Percentiles rank a stretch among this genome's conserved stretches.
Conservation (phyloP, 2,888 invertebrate species). For the Chalcosyrphus nemorum region DNA sequence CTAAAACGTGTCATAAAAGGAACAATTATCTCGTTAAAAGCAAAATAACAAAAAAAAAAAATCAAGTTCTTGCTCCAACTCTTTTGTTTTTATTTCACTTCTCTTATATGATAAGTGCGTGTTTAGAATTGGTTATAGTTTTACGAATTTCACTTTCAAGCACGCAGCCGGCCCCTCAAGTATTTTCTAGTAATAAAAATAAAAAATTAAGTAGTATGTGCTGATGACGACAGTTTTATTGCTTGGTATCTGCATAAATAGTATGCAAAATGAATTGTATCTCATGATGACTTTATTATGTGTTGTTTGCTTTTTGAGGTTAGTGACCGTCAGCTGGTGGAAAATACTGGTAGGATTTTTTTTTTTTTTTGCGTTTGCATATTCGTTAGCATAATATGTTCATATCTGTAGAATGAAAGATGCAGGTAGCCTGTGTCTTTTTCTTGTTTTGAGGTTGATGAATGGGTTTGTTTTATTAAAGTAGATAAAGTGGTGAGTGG, state of each 20-base stretch:
- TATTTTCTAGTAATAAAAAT: constrained; percentile 11
- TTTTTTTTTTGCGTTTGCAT: constrained; percentile 12
- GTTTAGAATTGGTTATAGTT: constrained; percentile 15
- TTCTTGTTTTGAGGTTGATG: constrained; percentile 32
- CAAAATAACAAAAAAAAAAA: neutral
- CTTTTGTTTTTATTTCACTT: constrained; percentile 12
- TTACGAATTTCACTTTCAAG: constrained; percentile 48
- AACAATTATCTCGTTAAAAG: neutral
- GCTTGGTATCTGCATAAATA: neutral
- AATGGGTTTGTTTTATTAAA: constrained; percentile 12
- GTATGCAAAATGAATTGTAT: constrained; percentile 38
- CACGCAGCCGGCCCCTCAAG: neutral
- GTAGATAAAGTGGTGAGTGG: neutral
- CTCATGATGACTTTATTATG: constrained; percentile 28
- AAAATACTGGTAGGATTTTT: constrained; percentile 31
- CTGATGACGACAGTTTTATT: constrained; percentile 32
- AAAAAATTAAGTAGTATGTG: constrained; percentile 1
- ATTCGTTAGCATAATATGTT: constrained; percentile 46
- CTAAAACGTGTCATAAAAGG: constrained; percentile 1
- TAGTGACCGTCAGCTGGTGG: constrained; percentile 23
- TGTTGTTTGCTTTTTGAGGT: constrained; percentile 11
- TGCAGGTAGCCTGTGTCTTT: constrained; percentile 22
- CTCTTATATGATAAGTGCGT: constrained; percentile 3
- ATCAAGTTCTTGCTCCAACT: constrained; percentile 8
- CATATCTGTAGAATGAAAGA: constrained; percentile 16